A percentile compares a stretch with the other conserved stretches of the same genome.
phyloP scores from a whole-genome alignment of 1,140 invertebrate genomes.

The Lucilia sericata region DNA sequence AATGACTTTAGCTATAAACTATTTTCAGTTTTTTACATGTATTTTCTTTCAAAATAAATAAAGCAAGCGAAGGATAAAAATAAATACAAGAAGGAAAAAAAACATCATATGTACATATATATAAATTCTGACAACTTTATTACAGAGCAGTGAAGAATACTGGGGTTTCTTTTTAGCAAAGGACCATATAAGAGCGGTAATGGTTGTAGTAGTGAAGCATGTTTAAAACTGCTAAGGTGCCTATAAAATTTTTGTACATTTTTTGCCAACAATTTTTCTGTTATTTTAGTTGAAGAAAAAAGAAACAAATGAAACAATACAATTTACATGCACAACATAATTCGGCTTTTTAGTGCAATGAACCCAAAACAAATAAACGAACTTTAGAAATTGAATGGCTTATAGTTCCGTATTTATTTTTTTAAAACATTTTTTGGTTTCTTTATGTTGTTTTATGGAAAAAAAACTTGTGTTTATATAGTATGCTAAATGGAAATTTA shows the following conservation, averaged over 20 bases:
- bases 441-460: not conserved
- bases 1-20: slow-evolving; percentile 41
- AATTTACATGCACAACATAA: slow-evolving; percentile 43
- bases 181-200: not conserved
- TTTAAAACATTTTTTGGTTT: not conserved
- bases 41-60: slow-evolving; percentile 38
- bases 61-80: slow-evolving; percentile 32
- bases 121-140: slow-evolving; percentile 42
- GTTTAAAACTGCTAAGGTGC: slow-evolving; percentile 25
- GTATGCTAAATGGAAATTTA: slow-evolving; percentile 18
- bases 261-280: slow-evolving; percentile 34
- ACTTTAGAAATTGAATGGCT: slow-evolving; percentile 39
- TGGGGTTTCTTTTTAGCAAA: not conserved
- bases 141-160: slow-evolving; percentile 36
- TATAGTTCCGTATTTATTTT: not conserved
- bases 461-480: not conserved
- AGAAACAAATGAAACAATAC: slow-evolving; percentile 40
- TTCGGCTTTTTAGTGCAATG: slow-evolving; percentile 42
- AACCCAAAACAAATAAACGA: slow-evolving; percentile 37
- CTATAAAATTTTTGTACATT: slow-evolving; percentile 29
- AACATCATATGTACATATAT: not conserved
- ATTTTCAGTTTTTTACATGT: not conserved
- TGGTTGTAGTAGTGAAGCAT: not conserved
- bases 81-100: slow-evolving; percentile 16
- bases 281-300: not conserved